phyloP scores from a whole-genome alignment of 2,797 vertebrate genomes.

The Nannoperca obscura region DNA sequence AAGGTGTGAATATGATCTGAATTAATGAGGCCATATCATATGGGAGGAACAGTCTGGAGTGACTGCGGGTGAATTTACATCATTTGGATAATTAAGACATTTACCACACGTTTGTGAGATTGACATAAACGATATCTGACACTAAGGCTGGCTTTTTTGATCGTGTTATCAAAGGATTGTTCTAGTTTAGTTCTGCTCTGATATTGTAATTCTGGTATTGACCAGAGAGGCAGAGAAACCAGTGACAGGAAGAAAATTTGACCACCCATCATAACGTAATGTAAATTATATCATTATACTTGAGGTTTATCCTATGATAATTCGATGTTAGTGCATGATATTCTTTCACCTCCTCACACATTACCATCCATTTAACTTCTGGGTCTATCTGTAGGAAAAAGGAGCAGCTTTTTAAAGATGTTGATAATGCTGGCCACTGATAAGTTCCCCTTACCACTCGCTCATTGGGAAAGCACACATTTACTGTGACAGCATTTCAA shows the following conservation, averaged over 20 bases:
- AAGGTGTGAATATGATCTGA: slow-evolving; percentile 83
- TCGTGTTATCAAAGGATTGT: slow-evolving; percentile 63
- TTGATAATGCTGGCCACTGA: slow-evolving; percentile 85
- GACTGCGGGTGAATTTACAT: slow-evolving; percentile 66
- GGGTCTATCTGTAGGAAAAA: slow-evolving; percentile 70
- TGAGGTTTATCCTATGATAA: slow-evolving; percentile 46
- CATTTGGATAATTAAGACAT: slow-evolving; percentile 81
- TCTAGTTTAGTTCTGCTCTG: slow-evolving; percentile 41
- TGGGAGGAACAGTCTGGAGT: slow-evolving; percentile 60
- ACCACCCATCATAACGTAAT: slow-evolving; percentile 31
- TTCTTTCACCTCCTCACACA: slow-evolving; percentile 44
- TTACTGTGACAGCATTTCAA: slow-evolving; percentile 88
- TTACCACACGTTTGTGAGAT: slow-evolving; percentile 65
- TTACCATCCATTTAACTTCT: slow-evolving; percentile 48
- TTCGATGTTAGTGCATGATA: slow-evolving; percentile 43
- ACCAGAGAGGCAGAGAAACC: slow-evolving; percentile 35
- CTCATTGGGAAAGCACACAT: slow-evolving; percentile 83
- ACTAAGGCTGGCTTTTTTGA: slow-evolving; percentile 44
- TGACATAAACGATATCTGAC: slow-evolving; percentile 62
- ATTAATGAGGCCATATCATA: slow-evolving; percentile 81
- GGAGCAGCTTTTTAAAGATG: slow-evolving; percentile 86
- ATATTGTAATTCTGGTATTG: slow-evolving; percentile 47
- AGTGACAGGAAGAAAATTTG: slow-evolving; percentile 35
- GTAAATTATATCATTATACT: slow-evolving; percentile 54
- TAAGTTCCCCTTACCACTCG: slow-evolving; percentile 84